A percentile compares a stretch with the other conserved stretches of the same genome.
Conservation (phyloP, 2,888 invertebrate genomes). For the Halocaridina rubra region DNA sequence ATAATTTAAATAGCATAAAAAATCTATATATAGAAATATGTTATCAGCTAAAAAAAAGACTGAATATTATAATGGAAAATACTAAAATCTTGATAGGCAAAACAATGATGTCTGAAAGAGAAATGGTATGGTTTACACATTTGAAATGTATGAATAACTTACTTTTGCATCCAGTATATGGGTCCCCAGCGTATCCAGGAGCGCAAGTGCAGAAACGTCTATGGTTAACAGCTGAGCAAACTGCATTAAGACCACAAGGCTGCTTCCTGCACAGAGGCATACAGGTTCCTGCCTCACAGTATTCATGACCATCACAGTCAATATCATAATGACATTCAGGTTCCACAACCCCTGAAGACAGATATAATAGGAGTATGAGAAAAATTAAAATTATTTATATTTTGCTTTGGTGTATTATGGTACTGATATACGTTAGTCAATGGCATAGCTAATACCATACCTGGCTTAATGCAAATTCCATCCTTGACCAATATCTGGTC, state of each 20-base stretch:
- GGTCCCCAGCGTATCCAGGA: constrained; percentile 84
- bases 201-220: constrained; percentile 86
- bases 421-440: no score
- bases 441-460: no score
- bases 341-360: constrained; percentile 73
- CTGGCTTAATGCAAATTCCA: constrained; percentile 63
- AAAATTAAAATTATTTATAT: no score
- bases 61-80: no score
- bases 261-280: constrained; percentile 68
- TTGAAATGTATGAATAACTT: no score
- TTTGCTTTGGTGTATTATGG: no score
- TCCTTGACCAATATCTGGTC: constrained; percentile 63
- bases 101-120: no score
- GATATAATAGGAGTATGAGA: constrained; percentile 78
- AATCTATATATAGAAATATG: no score
- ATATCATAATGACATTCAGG: constrained; percentile 51
- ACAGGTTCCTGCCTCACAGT: constrained; percentile 85
- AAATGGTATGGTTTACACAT: no score
- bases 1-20: background rate
- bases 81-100: no score
- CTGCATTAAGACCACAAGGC: constrained; percentile 83
- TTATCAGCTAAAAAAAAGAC: no score
- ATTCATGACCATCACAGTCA: constrained; percentile 86
- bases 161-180: constrained; percentile 83
- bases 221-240: constrained; percentile 87